Base-by-base conservation (phyloP, 2,797 vertebrate species). In the Sparidentex hasta region DNA sequence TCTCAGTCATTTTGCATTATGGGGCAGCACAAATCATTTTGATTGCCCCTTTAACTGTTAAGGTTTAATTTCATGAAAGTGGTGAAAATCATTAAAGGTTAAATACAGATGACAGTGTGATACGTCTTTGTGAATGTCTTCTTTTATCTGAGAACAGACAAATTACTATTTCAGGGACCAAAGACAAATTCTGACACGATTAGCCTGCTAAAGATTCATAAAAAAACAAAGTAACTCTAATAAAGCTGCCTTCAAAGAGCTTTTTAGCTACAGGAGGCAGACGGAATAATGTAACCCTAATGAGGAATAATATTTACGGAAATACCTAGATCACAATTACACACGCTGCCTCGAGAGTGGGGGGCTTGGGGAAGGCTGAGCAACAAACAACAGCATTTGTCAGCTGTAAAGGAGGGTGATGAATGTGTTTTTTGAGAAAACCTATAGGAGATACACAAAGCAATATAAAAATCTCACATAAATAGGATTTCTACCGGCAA, bases 51-150 rank as follows among this genome's bases (percentile, higher is more conserved):
- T 74, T 84, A 72, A 70, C 55, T 63, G 61, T 72, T 66, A 50
- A 85, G 65, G 57, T 83, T 85, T 82, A 61, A 81, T 82, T 83
- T 67, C 16, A 78, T 78, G 50, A 78, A 80, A 74, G 68, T 76
- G 52, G 16, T 57, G 50, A 65, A 81, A 86, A 74, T 75, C 51
- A 68, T 75, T 71, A 43, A 55, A 51, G 51, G 14, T 44, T 76
- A 85, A 67, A 73, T 43, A 67, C 71, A 64, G 63, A 72, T 65
- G 47, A 54, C 65, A 52, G 20, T n/a, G 29, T 29, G 44, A 73
- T 65, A 44, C 21, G 64, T 61, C 27, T 77, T 68, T 71, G 38
- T 74, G 23, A 78, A 48, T 23, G 21, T 66, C 27, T 63, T 78
- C 23, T 80, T 71, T 69, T 71, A 74, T 78, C 41, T 25, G 55